Percentiles rank a stretch among this genome's conserved stretches.
phyloP scores from a whole-genome alignment of 2,113 vertebrate species.

The Empidonax alnorum region DNA sequence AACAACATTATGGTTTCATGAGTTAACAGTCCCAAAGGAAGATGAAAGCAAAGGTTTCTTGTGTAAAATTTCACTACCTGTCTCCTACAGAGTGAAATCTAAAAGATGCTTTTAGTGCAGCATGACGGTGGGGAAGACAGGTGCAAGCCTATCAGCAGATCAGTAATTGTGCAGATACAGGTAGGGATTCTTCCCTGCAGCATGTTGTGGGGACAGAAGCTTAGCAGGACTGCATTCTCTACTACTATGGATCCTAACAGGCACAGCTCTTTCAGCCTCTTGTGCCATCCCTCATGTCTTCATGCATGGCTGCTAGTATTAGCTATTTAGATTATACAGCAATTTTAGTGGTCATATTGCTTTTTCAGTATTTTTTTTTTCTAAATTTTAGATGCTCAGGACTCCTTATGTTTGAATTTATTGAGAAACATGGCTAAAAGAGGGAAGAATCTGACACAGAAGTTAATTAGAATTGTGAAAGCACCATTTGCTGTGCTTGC shows the following conservation, averaged over 20 bases:
- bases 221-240: background rate
- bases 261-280: background rate
- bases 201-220: background rate
- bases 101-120: background rate
- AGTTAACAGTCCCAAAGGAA: background rate
- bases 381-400: background rate
- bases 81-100: background rate
- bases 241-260: background rate
- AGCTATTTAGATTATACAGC: background rate
- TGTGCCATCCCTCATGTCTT: background rate
- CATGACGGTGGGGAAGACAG: accelerated
- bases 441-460: background rate
- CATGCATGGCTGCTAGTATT: background rate
- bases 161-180: background rate
- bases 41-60: background rate
- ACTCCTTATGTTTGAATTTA: background rate
- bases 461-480: background rate
- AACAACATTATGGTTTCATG: background rate
- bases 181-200: background rate
- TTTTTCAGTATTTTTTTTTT: background rate
- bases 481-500: background rate
- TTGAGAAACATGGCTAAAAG: background rate
- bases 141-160: background rate
- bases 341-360: background rate
- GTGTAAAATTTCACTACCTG: background rate